phyloP scores from a whole-genome alignment of 1,140 invertebrate species.

The Aradophagus sp. region DNA sequence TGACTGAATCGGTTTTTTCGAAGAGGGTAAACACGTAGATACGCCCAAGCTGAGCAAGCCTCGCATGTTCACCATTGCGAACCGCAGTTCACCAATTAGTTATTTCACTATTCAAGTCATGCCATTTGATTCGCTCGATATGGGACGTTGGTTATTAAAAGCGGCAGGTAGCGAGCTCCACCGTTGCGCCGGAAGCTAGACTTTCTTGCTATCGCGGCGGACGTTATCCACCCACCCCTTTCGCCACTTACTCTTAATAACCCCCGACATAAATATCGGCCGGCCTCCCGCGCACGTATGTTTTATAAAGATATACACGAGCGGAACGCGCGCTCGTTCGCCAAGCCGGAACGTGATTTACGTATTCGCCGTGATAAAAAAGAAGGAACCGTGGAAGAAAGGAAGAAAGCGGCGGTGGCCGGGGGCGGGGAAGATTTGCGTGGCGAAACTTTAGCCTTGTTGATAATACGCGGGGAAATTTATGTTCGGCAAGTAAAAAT shows the following conservation, averaged over 20 bases:
- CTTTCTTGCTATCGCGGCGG: slow-evolving; percentile 35
- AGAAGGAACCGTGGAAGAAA: not conserved
- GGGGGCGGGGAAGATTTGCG: slow-evolving; percentile 3
- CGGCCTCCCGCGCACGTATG: slow-evolving; percentile 13
- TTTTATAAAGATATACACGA: slow-evolving; percentile 48
- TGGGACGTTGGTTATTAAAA: too few species aligned
- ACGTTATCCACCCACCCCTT: slow-evolving; percentile 19
- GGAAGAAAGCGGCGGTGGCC: not conserved
- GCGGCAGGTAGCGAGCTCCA: slow-evolving; percentile 29
- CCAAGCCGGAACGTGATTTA: slow-evolving; percentile 24
- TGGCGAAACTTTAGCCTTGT: not conserved
- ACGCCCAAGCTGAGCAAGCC: too few species aligned
- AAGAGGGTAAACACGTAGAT: too few species aligned
- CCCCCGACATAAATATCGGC: slow-evolving; percentile 39
- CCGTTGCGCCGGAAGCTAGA: slow-evolving; percentile 43
- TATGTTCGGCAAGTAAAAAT: slow-evolving; percentile 6
- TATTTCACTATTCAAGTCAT: too few species aligned
- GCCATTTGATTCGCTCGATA: too few species aligned
- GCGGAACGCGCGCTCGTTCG: slow-evolving; percentile 9
- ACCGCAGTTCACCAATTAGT: too few species aligned
- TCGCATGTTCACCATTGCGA: too few species aligned
- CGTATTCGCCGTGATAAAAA: slow-evolving; percentile 16
- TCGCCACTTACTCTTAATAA: slow-evolving; percentile 51
- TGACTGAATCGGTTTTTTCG: too few species aligned
- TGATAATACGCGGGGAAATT: slow-evolving; percentile 28